phyloP scores from a whole-genome alignment of 2,797 vertebrate species.

The Crocodylus rhombifer region DNA sequence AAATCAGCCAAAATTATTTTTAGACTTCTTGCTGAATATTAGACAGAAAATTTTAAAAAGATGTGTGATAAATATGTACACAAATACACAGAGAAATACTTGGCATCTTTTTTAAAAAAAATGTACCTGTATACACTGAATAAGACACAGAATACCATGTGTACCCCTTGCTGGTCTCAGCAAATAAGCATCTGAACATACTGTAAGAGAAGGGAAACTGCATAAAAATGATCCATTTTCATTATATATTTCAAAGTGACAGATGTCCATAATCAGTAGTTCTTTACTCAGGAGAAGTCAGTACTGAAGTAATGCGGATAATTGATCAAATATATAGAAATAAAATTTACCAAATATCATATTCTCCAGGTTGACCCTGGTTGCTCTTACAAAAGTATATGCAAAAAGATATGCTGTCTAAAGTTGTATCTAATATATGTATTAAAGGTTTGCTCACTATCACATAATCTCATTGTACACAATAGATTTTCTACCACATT shows the following conservation, averaged over 20 bases:
- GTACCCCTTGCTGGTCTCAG: not conserved
- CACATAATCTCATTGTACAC: not conserved
- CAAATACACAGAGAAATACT: not conserved
- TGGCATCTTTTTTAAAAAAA: not conserved
- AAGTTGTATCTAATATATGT: not conserved
- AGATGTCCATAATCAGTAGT: not conserved
- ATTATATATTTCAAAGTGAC: not conserved
- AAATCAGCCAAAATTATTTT: conserved; percentile 4
- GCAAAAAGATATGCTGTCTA: not conserved
- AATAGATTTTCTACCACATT: not conserved
- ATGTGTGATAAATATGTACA: not conserved
- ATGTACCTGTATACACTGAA: not conserved
- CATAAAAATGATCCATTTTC: not conserved
- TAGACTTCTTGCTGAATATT: not conserved
- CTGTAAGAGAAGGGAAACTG: not conserved
- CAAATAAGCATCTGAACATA: not conserved
- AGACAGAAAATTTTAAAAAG: not conserved
- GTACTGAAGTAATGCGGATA: not conserved
- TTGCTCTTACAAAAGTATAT: not conserved
- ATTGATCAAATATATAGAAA: not conserved
- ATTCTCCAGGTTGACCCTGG: not conserved
- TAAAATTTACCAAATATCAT: not conserved
- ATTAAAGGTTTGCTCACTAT: not conserved
- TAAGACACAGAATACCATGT: not conserved
- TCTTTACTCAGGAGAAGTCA: not conserved